Base-by-base conservation (phyloP, 1,140 invertebrate species). In the Metaphire vulgaris region DNA sequence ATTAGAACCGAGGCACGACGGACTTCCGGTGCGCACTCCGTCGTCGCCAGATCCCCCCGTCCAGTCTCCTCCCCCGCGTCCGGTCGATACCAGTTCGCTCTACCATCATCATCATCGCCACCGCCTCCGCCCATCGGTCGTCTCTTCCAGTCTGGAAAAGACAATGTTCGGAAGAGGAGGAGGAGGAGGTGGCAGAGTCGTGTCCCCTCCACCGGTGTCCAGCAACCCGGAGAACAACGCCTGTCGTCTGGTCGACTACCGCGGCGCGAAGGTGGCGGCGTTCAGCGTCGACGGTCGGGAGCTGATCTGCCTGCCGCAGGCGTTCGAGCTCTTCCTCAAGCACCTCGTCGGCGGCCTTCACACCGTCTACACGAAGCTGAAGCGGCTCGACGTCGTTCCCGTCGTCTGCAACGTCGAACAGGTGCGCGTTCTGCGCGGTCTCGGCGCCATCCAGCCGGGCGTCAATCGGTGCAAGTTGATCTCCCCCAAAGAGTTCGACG, bases 381-480 rank as follows among this genome's bases (percentile, higher is more conserved):
- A 99, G 89, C 89, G 97, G 80, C 90, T 99, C 82, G 96, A 99
- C 89, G 98, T 99, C 88, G 93, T 95, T 81, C 97, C 97, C 72
- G 89, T 99, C 78, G 96, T 99, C 81, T 99, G 97, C 89, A 99
- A 99, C 88, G 97, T 99, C 83, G 97, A 99, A 88, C 97, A 99
- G 89, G 97, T 99, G 81, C 90, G 97, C 81, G 97, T 98, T 81
- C 90, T 99, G 77, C n/a, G n/a, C 30, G 67, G 67, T 12, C 91
- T 99, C 30, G 97, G 97, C 77, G 96, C 97, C 86, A 99, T 99
- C 81, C 96, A 99, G 87, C 96, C 96, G 1, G 97, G 97, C 74
- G 97, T 99, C 84, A 99, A 99, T 90, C 90, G 97, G 84, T 99
- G 97, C 90, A 99, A 99, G 89, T 90, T 99, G 81, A 92, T 99